These are phyloP conservation scores for Sterna hirundo DNA, from an alignment of 2,113 vertebrate species.

Conservation along the genomic window DNA sequence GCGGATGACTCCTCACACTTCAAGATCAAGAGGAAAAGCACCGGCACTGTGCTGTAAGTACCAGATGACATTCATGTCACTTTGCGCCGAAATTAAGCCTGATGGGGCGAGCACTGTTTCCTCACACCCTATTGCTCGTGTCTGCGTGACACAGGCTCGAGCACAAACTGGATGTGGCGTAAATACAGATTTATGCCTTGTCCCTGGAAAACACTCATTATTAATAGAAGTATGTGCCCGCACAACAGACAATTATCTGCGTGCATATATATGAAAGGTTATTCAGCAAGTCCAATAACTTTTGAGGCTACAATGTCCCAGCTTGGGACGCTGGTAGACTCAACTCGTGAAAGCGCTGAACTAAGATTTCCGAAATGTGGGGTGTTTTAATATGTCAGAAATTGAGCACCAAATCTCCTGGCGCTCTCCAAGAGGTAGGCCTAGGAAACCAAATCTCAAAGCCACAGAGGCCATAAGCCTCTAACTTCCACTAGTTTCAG, in stretches of 20 bases:
- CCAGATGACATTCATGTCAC: not conserved
- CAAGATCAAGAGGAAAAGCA: conserved; percentile 42
- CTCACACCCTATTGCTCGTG: not conserved
- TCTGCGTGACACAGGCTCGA: not conserved
- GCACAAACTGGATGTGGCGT: not conserved
- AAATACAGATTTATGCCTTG: not conserved
- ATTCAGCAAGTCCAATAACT: not conserved
- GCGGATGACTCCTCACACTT: not conserved
- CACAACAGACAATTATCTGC: not conserved
- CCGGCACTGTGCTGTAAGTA: conserved; percentile 51
- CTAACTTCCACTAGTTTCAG: not conserved
- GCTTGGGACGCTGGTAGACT: not conserved
- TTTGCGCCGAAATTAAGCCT: not conserved
- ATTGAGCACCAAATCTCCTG: not conserved
- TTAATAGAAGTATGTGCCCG: not conserved
- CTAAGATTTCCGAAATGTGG: not conserved
- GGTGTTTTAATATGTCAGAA: not conserved
- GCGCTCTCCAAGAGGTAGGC: not conserved
- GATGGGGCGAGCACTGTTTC: not conserved
- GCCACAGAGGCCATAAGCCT: accelerated
- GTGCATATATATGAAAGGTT: not conserved
- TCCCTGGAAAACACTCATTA: not conserved
- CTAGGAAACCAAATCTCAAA: not conserved
- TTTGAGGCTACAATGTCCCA: not conserved
- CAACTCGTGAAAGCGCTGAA: not conserved